A percentile compares a stretch with the other conserved stretches of the same genome.
Evolutionary conservation across 2,113 vertebrate species (phyloP).

Genomic region (human): DNA sequence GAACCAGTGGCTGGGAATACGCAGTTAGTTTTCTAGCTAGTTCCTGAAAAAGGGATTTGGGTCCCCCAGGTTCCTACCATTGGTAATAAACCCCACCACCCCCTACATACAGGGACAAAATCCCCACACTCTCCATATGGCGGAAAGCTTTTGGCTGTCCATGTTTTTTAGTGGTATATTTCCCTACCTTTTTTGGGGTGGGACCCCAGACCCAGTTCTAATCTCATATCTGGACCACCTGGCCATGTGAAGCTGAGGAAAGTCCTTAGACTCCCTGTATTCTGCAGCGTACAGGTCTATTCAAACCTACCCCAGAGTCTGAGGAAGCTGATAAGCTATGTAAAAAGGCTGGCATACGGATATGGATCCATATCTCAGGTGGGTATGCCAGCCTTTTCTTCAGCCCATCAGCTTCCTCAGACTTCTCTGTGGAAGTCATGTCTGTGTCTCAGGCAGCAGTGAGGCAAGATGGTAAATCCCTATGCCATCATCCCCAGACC

Average conservation of each 20-base stretch:
- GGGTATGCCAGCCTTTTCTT: no score
- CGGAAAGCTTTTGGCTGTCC: background rate
- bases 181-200: background rate
- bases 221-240: background rate
- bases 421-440: no score
- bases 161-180: background rate
- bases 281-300: background rate
- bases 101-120: background rate
- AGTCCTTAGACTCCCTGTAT: background rate
- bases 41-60: background rate
- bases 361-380: no score
- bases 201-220: background rate
- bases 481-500: no score
- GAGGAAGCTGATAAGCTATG: no score
- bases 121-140: fast-evolving
- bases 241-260: background rate
- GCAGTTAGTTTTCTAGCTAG: background rate
- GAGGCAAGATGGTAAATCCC: no score
- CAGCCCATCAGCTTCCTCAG: no score
- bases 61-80: background rate
- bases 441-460: no score
- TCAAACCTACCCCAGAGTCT: no score
- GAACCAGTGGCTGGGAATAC: background rate
- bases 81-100: background rate
- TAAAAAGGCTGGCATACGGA: no score